These are phyloP conservation scores for Chunga burmeisteri DNA, from an alignment of 2,113 vertebrate species.

Conservation along the genomic window DNA sequence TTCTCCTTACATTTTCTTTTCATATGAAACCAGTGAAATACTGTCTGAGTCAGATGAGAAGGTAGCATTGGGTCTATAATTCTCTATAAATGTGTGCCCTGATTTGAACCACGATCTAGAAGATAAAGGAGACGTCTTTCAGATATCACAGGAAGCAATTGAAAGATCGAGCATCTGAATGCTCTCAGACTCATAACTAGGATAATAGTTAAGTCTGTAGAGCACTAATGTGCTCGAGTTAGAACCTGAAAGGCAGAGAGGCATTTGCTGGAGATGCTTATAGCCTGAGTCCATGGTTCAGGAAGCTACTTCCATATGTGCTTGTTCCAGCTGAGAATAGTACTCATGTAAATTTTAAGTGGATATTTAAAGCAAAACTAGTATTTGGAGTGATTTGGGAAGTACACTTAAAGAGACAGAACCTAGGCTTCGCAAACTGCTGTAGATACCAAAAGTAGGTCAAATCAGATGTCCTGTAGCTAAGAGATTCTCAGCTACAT, in stretches of 20 bases:
- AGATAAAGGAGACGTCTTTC: background rate
- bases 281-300: background rate
- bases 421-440: background rate
- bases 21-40: background rate
- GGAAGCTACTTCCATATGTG: background rate
- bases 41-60: background rate
- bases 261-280: background rate
- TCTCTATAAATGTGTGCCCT: background rate
- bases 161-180: background rate
- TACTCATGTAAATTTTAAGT: background rate
- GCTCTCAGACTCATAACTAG: background rate
- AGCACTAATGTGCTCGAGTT: background rate
- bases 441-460: background rate
- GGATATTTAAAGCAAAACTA: background rate
- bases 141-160: background rate
- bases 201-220: background rate
- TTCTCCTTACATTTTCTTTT: background rate
- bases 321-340: background rate
- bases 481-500: background rate
- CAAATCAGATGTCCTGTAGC: background rate
- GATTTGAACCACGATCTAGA: background rate
- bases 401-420: background rate
- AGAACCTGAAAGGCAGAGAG: background rate
- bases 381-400: background rate
- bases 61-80: background rate